Base-by-base conservation (phyloP, 1,140 invertebrate genomes). In the Apis laboriosa region DNA sequence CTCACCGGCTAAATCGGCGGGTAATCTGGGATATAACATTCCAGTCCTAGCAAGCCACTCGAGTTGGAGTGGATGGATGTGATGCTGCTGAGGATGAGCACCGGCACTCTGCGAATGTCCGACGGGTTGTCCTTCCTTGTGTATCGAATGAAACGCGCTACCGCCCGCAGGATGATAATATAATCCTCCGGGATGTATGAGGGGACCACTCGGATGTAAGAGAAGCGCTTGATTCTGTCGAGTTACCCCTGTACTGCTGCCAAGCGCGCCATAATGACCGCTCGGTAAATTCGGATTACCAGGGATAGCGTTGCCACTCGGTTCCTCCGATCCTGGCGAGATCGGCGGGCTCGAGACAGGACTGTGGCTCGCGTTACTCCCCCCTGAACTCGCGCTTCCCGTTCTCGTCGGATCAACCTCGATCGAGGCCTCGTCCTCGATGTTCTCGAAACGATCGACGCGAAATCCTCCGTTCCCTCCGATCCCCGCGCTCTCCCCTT, bases 1-100 rank as follows among this genome's bases (percentile, higher is more conserved):
- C 92, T 92, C 77, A 95, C 95, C 95, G 91, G 95, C 92, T 13
- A 95, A 90, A 84, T 95, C 95, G 63, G 94, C 96, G 11, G 97
- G 97, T 87, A 98, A 95, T 89, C 97, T 95, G 72, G 97, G 97
- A 90, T 98, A 97, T 70, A 97, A 95, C 97, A 98, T 97, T 17
- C 97, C 97, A 19, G 97, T 97, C 85, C 97, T 96, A 1, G 97
- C 97, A 55, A 98, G 93, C 96, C 97, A 98, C 93, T 98, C 97
- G 63, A 98, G 94, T 90, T 97, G 97, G 92, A 97, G 96, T 89
- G 97, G 97, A 88, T 98, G 97, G 64, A 97, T 95, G 88, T 96
- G 95, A 85, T 94, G 92, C 55, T 92, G 91, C 56, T 92, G 88
- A 78, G 90, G 90, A 91, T 93, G 92, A 34, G 91, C 79, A 67